Base-by-base conservation (phyloP, 2,113 vertebrate species). In the Rallus limicola region DNA sequence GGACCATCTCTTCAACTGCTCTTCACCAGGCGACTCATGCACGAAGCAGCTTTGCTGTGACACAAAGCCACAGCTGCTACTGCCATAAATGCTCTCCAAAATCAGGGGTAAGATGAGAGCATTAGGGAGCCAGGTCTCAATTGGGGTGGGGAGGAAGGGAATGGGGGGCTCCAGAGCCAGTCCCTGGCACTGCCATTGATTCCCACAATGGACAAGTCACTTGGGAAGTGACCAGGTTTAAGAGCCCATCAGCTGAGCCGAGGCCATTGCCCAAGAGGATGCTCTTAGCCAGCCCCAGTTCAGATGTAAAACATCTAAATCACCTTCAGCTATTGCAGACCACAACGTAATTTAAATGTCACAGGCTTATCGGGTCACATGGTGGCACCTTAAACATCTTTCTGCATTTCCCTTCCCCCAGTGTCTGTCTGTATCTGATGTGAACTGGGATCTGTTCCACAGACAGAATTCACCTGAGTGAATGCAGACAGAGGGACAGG, bases 281-380 rank as follows among this genome's bases (percentile, higher is more conserved):
- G 36, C 31, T 53, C n/a, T 46, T 63, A 75, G 11, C 23, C 23
- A 68, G 28, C 15, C 28, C 24, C 62, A 58, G 44, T 76, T 65
- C 50, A 93, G 42, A 59, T 44, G 42, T 18, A 46, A 81, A 81
- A 46, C 36, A n/a, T 38, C 19, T 75, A 38, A 52, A 64, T 18
- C 52, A 53, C 50, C 44, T 89, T 74, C 72, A 81, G 59, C 34
- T 72, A 17, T 1, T 56, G 68, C 52, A 81, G 59, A 69, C 33
- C 78, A 58, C 13, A 74, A 26, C 17, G 63, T 2, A 79, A 79
- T 76, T 55, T 9, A 82, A 92, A 92, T 4, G 8, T 50, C 62
- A 71, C 40, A 33, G 69, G 62, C 10, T 55, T 50, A n/a, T 0
- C 34, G n/a, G 46, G 12, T 68, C 62, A 85, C 0, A 0, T 11